phyloP scores from a whole-genome alignment of 2,888 invertebrate genomes.

The Nasonovia ribisnigri region DNA sequence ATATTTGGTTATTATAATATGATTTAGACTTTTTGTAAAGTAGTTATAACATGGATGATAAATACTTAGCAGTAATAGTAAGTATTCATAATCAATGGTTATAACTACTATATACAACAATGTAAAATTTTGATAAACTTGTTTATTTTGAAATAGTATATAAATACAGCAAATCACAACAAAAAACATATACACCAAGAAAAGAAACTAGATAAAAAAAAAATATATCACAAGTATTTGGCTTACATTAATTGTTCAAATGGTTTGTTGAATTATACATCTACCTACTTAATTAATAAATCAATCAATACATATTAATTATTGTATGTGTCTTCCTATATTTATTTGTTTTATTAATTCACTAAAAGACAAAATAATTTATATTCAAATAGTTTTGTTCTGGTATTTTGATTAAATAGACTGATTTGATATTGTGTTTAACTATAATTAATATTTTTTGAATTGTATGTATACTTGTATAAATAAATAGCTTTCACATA shows the following conservation, averaged over 20 bases:
- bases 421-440: background rate
- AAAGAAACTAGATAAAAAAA: background rate
- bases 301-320: background rate
- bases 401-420: background rate
- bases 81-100: background rate
- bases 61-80: background rate
- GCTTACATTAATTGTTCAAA: background rate
- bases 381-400: background rate
- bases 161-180: background rate
- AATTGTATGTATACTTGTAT: background rate
- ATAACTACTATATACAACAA: background rate
- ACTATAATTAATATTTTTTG: background rate
- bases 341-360: background rate
- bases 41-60: background rate
- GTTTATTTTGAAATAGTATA: background rate
- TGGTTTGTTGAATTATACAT: background rate
- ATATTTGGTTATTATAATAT: background rate
- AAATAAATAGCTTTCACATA: conserved; percentile 3
- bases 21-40: background rate
- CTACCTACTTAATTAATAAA: background rate
- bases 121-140: background rate
- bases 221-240: background rate
- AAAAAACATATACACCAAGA: background rate
- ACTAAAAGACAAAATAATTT: background rate
- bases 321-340: background rate